These are phyloP conservation scores for Oryzaephilus surinamensis DNA, from an alignment of 1,140 invertebrate species.

Conservation along the genomic window DNA sequence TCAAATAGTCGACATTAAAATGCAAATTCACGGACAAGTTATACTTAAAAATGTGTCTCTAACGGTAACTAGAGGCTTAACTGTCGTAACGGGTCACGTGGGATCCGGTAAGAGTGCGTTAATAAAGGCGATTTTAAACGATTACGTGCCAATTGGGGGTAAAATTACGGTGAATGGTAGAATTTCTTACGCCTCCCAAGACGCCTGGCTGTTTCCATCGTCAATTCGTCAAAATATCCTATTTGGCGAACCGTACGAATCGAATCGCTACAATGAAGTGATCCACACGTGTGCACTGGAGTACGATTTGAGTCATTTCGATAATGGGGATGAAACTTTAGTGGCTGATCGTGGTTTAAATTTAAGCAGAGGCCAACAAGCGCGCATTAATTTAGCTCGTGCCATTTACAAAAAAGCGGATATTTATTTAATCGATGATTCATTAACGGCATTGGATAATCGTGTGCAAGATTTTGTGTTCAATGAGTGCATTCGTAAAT, in stretches of 20 bases:
- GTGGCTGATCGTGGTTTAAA: conserved; percentile 75
- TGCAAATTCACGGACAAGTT: conserved; percentile 24
- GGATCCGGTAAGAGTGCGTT: conserved; percentile 71
- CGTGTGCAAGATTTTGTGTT: conserved; percentile 61
- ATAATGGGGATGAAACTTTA: conserved; percentile 59
- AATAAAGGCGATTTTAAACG: conserved; percentile 66
- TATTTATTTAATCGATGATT: conserved; percentile 77
- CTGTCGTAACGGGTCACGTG: conserved; percentile 58
- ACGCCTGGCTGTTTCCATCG: conserved; percentile 47
- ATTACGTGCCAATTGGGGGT: conserved; percentile 52
- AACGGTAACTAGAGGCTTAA: conserved; percentile 40
- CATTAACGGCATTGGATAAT: conserved; percentile 65
- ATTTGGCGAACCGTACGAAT: conserved; percentile 40
- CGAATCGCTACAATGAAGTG: conserved; percentile 45
- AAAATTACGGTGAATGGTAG: conserved; percentile 34
- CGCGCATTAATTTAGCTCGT: conserved; percentile 74
- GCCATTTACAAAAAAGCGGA: conserved; percentile 68
- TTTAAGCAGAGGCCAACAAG: conserved; percentile 83
- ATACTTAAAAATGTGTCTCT: conserved; percentile 50
- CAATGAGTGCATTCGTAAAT: conserved; percentile 57
- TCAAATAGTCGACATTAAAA: conserved; percentile 11
- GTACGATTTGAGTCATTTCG: conserved; percentile 58
- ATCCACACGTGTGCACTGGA: conserved; percentile 49
- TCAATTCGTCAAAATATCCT: conserved; percentile 50
- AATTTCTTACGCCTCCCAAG: conserved; percentile 49